phyloP scores from a whole-genome alignment of 2,888 invertebrate genomes.

The Magallana nippona region DNA sequence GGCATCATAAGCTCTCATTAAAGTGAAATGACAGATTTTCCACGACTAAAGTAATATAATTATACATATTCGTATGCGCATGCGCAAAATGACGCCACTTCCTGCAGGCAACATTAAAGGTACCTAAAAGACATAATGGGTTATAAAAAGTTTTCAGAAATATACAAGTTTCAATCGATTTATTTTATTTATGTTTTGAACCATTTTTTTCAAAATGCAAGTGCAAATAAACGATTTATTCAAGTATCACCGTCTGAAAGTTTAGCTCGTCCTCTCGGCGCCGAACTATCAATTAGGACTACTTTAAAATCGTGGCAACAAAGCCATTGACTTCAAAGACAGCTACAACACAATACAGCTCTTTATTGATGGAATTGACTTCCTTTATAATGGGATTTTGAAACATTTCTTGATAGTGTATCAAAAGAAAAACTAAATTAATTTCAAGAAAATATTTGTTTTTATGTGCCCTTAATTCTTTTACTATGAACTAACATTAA shows the following conservation, averaged over 20 bases:
- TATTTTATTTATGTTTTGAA: conserved; percentile 2
- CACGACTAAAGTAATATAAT: background rate
- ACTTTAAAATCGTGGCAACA: conserved; percentile 27
- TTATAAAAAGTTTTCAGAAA: background rate
- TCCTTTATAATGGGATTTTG: conserved; percentile 19
- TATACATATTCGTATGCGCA: background rate
- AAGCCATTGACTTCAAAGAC: conserved; percentile 27
- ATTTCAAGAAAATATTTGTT: conserved; percentile 25
- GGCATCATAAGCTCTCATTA: conserved; percentile 6
- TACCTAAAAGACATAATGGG: background rate
- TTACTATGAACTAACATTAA: conserved; percentile 17
- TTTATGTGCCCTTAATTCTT: conserved; percentile 30
- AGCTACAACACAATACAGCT: conserved; percentile 15
- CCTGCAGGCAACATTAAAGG: background rate
- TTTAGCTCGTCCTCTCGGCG: conserved; percentile 17
- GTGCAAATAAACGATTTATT: conserved; percentile 22
- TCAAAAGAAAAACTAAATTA: conserved; percentile 32
- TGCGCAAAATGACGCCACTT: conserved; percentile 15
- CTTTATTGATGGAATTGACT: conserved; percentile 30
- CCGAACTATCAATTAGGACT: conserved; percentile 27
- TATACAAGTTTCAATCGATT: background rate
- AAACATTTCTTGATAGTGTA: conserved; percentile 31
- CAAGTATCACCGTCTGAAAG: conserved; percentile 1
- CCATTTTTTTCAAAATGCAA: background rate
- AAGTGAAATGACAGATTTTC: background rate